Evolutionary conservation across 2,888 invertebrate species (phyloP).

Genomic region (Chymomyza amoena): DNA sequence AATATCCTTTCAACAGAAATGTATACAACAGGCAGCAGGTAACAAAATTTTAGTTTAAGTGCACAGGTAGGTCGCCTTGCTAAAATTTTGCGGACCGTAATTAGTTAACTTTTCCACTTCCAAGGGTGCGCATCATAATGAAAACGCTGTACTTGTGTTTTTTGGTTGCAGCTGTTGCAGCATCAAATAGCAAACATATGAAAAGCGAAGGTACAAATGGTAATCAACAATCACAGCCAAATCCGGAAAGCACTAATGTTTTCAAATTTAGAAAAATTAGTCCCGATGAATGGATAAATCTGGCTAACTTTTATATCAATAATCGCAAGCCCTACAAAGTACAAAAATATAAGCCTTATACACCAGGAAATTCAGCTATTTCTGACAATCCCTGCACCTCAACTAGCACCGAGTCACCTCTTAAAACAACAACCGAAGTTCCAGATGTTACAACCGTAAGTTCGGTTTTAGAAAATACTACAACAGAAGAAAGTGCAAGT

Average conservation of each 20-base stretch:
- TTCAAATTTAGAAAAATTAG: slow-evolving; percentile 32
- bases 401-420: not conserved
- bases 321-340: slow-evolving; percentile 44
- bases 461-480: not conserved
- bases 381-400: not conserved
- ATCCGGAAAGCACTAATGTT: not conserved
- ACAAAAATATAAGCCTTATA: slow-evolving; percentile 53
- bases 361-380: slow-evolving; percentile 24
- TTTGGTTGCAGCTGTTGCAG: slow-evolving; percentile 3
- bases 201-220: not conserved
- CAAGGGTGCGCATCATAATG: slow-evolving; percentile 35
- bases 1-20: not conserved
- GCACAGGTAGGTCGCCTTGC: slow-evolving; percentile 36
- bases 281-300: slow-evolving; percentile 48
- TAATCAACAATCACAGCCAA: not conserved
- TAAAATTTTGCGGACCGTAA: slow-evolving; percentile 8
- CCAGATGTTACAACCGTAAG: slow-evolving; percentile 2
- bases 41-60: not conserved
- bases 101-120: slow-evolving; percentile 31
- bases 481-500: not conserved
- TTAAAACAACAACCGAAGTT: not conserved
- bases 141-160: not conserved
- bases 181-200: not conserved
- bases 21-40: slow-evolving; percentile 25
- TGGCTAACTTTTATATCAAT: slow-evolving; percentile 44